Evolutionary conservation across 2,797 vertebrate species (phyloP), one percentile per base, ranked within the genome.

Genomic region (Dryobates pubescens): DNA sequence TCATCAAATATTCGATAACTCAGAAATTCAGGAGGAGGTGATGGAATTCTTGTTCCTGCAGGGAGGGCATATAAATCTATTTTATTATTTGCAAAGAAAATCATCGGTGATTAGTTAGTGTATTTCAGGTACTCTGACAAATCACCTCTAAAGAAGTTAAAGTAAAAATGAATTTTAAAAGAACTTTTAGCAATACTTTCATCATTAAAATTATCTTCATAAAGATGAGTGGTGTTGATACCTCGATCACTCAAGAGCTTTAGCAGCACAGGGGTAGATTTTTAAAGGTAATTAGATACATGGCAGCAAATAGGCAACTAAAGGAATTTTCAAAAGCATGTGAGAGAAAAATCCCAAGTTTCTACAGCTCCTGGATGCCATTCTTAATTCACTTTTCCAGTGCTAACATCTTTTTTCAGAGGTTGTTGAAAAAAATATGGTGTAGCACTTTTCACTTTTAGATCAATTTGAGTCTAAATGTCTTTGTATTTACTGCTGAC

Each of bases 151-250:
- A 92, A 95, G 94, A 94, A 93, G 84, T 89, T 94, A 82, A 79
- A 93, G 86, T 89, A 95, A 95, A 95, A 96, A 96, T 89, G 68
- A 95, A 93, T 95, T 96, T 96, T 88, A 92, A 95, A 95, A 94
- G 91, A 93, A 92, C 83, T 95, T 96, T 92, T 84, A 95, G 91
- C 89, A 95, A 93, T 92, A 64, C 93, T 96, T 96, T 91, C 92
- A 94, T 93, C 95, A 92, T 94, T 95, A 92, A 91, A 94, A 95
- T 93, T 94, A 93, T 91, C 87, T 94, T 84, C 77, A 68, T 93
- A 91, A 94, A 84, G 87, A 90, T 84, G 91, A 95, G 62, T 94
- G 84, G 86, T 96, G 90, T 89, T 83, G 82, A 81, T 95, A 65
- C 81, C 85, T 94, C 6, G 3, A 88, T 94, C 78, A 63, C 75